phyloP scores from a whole-genome alignment of 1,140 invertebrate species.

The Anastatus disparis region DNA sequence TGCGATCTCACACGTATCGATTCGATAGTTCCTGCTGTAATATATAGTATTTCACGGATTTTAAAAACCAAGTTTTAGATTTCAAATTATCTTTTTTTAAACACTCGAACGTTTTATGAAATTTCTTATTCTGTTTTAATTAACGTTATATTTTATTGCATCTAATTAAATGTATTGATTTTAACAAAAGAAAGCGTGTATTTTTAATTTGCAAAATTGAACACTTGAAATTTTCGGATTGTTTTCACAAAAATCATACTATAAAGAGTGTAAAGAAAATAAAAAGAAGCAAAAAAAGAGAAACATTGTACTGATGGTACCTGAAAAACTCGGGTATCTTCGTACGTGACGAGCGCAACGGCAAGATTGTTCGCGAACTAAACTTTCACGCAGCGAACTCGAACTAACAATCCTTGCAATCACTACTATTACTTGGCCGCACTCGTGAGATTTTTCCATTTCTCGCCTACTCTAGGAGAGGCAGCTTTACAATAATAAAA shows the following conservation, averaged over 20 bases:
- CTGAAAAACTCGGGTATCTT: background rate
- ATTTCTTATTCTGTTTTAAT: no score
- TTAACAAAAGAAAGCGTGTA: no score
- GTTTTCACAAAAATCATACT: background rate
- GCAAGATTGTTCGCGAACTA: slow-evolving; percentile 17
- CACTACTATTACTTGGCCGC: background rate
- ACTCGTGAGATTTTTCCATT: slow-evolving; percentile 9
- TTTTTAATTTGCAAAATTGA: no score
- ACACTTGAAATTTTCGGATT: no score
- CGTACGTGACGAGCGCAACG: slow-evolving; percentile 17
- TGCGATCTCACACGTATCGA: slow-evolving; percentile 11
- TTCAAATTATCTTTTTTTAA: no score
- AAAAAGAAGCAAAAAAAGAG: background rate
- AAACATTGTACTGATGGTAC: background rate
- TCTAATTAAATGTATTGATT: no score
- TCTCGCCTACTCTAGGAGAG: no score
- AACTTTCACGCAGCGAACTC: slow-evolving; percentile 29
- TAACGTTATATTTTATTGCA: no score
- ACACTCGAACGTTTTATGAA: no score
- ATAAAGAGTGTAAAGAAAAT: background rate
- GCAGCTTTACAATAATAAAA: no score
- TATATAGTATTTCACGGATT: slow-evolving; percentile 6
- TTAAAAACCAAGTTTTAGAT: no score
- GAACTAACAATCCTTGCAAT: slow-evolving; percentile 19
- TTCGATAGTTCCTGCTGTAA: slow-evolving; percentile 13